Percentiles rank a stretch among this genome's conserved stretches.
These are phyloP conservation scores for Cyaniris semiargus DNA, from an alignment of 2,888 invertebrate genomes.

Conservation along the genomic window DNA sequence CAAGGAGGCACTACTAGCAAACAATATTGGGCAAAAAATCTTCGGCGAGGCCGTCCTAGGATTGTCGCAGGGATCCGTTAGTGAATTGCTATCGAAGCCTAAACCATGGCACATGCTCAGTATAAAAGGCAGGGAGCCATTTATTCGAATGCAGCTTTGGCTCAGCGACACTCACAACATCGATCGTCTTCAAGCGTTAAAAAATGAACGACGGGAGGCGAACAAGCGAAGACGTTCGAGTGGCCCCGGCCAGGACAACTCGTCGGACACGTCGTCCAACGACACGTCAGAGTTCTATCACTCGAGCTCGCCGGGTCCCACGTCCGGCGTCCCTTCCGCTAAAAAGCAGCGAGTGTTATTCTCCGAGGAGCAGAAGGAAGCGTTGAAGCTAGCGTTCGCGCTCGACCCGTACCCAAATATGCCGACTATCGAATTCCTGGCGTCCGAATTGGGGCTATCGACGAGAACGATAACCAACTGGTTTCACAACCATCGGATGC, in stretches of 20 bases:
- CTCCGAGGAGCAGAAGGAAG: constrained; percentile 99
- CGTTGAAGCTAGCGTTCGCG: constrained; percentile 94
- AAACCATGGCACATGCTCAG: constrained; percentile 99
- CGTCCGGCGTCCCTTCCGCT: constrained; percentile 88
- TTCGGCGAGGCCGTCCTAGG: constrained; percentile 99
- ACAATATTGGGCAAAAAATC: constrained; percentile 98
- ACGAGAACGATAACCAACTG: constrained; percentile 99
- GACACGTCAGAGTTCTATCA: constrained; percentile 94
- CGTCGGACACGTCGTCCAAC: constrained; percentile 92
- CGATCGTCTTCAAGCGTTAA: constrained; percentile 93
- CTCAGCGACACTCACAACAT: constrained; percentile 96
- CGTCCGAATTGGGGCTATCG: constrained; percentile 93
- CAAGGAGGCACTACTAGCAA: constrained; percentile 96
- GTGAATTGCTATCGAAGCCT: constrained; percentile 97
- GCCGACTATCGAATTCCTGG: constrained; percentile 96
- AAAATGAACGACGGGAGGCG: constrained; percentile 94
- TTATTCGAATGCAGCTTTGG: constrained; percentile 98
- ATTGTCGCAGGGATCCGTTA: constrained; percentile 97
- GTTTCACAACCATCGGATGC: constrained; percentile 99
- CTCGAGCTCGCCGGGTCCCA: constrained; percentile 90
- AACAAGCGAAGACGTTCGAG: constrained; percentile 93
- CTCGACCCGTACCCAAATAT: constrained; percentile 98
- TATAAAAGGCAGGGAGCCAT: constrained; percentile 97
- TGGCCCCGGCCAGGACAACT: constrained; percentile 91
- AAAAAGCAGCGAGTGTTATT: constrained; percentile 97